These are phyloP conservation scores for Helicoverpa zea DNA, from an alignment of 1,140 invertebrate species.

Conservation along the genomic window DNA sequence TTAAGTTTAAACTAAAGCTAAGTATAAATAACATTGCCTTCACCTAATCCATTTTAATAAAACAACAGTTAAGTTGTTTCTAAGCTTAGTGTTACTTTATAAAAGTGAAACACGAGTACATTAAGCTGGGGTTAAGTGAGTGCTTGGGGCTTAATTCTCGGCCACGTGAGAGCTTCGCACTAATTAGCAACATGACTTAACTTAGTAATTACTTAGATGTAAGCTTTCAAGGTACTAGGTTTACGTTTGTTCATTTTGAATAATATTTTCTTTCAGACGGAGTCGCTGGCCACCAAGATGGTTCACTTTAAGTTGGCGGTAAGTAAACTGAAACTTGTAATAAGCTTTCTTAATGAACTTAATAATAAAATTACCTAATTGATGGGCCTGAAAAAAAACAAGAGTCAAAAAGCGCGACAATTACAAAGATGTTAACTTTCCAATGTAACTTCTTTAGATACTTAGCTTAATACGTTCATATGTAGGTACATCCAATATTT, in stretches of 20 bases:
- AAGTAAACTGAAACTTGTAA: constrained; percentile 30
- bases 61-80: no score
- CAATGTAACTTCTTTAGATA: no score
- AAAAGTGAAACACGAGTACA: not conserved
- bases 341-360: not conserved
- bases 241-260: not conserved
- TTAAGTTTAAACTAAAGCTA: not conserved
- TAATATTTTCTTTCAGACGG: constrained; percentile 36
- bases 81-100: no score
- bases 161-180: not conserved
- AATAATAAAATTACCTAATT: no score
- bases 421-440: no score
- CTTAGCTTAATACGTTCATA: no score
- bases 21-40: not conserved
- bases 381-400: no score
- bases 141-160: not conserved
- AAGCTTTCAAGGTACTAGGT: not conserved
- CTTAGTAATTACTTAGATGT: not conserved
- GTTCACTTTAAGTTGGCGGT: constrained; percentile 53
- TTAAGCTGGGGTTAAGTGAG: not conserved
- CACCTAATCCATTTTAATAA: no score
- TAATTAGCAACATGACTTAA: constrained; percentile 27
- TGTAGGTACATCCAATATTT: no score
- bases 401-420: no score
- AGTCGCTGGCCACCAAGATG: constrained; percentile 44